Percentiles rank a stretch among this genome's conserved stretches.
These are phyloP conservation scores for Enteromius paludinosus DNA, from an alignment of 2,797 vertebrate species.

Conservation along the genomic window DNA sequence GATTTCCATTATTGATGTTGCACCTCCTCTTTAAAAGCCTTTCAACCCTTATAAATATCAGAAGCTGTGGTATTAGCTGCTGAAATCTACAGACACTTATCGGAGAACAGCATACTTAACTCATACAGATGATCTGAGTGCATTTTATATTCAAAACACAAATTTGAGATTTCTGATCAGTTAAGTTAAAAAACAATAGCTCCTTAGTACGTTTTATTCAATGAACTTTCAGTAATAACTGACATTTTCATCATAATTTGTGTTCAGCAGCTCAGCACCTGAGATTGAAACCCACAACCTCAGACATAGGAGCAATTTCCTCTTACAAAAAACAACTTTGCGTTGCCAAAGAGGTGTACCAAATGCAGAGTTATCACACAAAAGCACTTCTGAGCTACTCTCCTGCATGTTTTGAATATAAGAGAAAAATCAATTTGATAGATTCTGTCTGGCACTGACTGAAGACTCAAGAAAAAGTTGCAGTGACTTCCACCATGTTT, in stretches of 20 bases:
- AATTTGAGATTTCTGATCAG: neutral
- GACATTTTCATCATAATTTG: neutral
- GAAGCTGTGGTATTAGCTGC: constrained; percentile 36
- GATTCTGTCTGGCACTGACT: constrained; percentile 13
- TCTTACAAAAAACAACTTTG: neutral
- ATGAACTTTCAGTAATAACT: neutral
- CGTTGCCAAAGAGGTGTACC: neutral
- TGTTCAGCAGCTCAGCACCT: neutral
- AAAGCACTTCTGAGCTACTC: neutral
- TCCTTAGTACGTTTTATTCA: neutral
- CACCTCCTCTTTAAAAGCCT: constrained; percentile 56
- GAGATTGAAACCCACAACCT: neutral
- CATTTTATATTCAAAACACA: constrained; percentile 1
- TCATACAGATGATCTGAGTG: neutral
- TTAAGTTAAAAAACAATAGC: neutral
- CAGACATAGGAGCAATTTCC: neutral
- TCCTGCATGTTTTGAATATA: neutral
- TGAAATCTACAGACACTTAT: constrained; percentile 29
- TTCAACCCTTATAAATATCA: constrained; percentile 61
- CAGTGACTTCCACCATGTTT: neutral
- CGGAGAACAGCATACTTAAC: neutral
- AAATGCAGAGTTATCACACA: neutral
- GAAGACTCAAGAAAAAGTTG: neutral
- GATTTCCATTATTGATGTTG: constrained; percentile 62
- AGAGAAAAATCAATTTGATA: neutral